phyloP scores from a whole-genome alignment of 1,140 invertebrate genomes.

The Phymorhynchus buccinoides region DNA sequence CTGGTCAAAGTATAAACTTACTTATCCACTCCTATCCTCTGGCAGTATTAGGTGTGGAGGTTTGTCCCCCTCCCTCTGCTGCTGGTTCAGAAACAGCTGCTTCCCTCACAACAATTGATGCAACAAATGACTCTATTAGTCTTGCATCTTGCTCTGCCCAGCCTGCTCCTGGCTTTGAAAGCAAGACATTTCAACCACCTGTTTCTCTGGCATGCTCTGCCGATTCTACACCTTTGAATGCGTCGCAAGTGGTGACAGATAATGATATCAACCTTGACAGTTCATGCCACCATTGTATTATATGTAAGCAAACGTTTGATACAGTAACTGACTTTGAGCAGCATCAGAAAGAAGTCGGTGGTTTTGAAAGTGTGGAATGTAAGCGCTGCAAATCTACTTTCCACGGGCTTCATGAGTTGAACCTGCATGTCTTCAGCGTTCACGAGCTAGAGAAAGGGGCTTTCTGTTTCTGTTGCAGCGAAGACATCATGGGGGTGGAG shows the following conservation, averaged over 20 bases:
- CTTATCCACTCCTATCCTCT: neutral
- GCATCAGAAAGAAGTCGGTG: constrained; percentile 4
- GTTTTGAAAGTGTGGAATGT: constrained; percentile 4
- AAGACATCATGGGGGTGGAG: constrained; percentile 17
- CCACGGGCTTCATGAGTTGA: constrained; percentile 34
- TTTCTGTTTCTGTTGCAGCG: constrained; percentile 26
- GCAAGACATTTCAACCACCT: neutral
- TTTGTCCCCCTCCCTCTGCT: neutral
- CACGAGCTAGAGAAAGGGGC: constrained; percentile 19
- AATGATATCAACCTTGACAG: neutral
- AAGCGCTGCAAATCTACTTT: constrained; percentile 26
- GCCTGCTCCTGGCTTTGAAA: neutral
- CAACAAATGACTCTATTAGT: neutral
- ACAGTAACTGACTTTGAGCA: neutral
- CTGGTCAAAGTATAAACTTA: neutral
- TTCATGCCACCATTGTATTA: constrained; percentile 3
- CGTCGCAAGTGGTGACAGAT: no score
- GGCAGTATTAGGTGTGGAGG: no score
- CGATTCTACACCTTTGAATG: neutral
- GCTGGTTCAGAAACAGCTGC: neutral
- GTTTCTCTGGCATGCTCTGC: neutral
- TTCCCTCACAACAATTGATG: neutral
- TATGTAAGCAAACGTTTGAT: constrained; percentile 14
- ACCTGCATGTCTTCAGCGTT: constrained; percentile 28
- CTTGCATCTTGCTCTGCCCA: neutral